A percentile compares a stretch with the other conserved stretches of the same genome.
Conservation (phyloP, 2,797 vertebrate species). For the Notamacropus eugenii region DNA sequence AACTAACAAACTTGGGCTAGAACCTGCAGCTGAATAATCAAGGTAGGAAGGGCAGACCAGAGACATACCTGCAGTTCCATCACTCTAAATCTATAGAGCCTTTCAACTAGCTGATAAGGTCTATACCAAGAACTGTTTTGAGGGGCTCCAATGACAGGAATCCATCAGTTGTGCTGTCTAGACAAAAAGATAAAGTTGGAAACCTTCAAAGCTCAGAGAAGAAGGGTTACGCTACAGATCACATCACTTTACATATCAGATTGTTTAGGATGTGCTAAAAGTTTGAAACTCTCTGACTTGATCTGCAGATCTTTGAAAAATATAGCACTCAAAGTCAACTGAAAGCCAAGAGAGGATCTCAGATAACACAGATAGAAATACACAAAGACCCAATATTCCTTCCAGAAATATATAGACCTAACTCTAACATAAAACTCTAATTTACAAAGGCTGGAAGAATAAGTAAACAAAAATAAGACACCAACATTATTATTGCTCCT, state of each 20-base stretch:
- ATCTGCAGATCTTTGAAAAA: neutral
- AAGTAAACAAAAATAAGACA: neutral
- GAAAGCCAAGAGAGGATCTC: neutral
- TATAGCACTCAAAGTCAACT: neutral
- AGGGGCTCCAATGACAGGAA: neutral
- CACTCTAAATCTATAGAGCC: neutral
- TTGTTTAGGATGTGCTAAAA: neutral
- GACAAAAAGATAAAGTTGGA: neutral
- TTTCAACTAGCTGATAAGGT: neutral
- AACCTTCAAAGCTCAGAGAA: neutral
- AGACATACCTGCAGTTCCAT: neutral
- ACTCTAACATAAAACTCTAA: neutral
- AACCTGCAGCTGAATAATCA: neutral
- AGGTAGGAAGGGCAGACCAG: neutral
- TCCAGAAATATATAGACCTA: neutral
- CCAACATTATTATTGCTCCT: neutral
- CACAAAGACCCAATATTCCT: neutral
- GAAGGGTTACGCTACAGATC: neutral
- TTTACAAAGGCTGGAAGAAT: neutral
- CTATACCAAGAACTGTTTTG: neutral
- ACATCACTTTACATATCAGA: neutral
- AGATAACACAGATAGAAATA: neutral
- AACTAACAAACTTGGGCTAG: neutral
- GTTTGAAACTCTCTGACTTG: neutral
- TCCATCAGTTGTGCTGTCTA: neutral